Base-by-base conservation (phyloP, 2,113 vertebrate genomes). In the Trichechus manatus region DNA sequence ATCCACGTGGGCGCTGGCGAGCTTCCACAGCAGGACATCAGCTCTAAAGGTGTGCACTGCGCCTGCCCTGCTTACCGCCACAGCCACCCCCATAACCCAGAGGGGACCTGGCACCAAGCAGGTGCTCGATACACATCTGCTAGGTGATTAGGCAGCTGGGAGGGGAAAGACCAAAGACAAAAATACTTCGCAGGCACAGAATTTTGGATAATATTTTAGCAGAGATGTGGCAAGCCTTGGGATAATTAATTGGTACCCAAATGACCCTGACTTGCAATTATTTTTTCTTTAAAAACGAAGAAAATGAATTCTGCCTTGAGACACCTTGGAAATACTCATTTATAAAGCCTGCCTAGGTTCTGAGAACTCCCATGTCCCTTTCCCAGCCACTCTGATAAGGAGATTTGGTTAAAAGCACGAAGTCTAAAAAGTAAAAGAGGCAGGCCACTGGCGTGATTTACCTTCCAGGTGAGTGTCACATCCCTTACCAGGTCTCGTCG, bases 401-500 rank as follows among this genome's bases (percentile, higher is more conserved):
- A 39, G 1, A 3, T 1, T 17, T 47, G 23, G 66, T 1, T 11
- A 25, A n/a, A 13, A 27, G 36, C 59, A 14, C 11, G 0, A 6
- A 2, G 50, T 15, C 2, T 0, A 6, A 39, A 29, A 25, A 36
- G 42, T 2, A 6, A 1, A 36, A 22, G 68, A 22, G 9, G 66
- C 2, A 29, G 9, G 47, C 6, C 33, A 3, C 20, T 17, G 9
- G 77, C 64, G 25, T 47, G 59, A 85, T 3, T 89, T 84, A 94
- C 93, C 93, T 80, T 91, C 82, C 36, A 92, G 39, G 84, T 68
- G 29, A 0, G 91, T 9, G 81, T 90, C 77, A 92, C 83, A 27
- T 77, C 96, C 96, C 98, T 99, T 98, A 98, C 98, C 99, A 92
- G 98, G 98, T 97, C 98, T 98, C 5, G 98, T 98, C 9, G 99